A percentile compares a stretch with the other conserved stretches of the same genome.
These are phyloP conservation scores for Eupithecia insigniata DNA, from an alignment of 2,888 invertebrate genomes.

Conservation along the genomic window DNA sequence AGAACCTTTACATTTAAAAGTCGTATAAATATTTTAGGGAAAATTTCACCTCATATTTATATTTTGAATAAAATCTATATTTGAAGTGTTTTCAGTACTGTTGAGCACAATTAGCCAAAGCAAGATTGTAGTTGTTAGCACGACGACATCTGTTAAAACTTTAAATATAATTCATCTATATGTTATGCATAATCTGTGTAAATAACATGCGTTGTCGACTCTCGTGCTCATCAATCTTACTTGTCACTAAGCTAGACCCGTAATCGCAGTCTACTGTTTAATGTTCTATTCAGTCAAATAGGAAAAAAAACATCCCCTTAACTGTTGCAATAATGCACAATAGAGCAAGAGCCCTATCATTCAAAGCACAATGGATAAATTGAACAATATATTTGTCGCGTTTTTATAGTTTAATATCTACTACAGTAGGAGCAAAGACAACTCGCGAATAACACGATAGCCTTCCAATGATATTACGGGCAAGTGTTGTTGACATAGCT, in stretches of 20 bases:
- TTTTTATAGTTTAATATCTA: conserved; percentile 34
- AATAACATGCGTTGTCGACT: conserved; percentile 25
- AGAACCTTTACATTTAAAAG: conserved; percentile 9
- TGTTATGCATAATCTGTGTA: conserved; percentile 29
- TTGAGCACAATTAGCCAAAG: conserved; percentile 40
- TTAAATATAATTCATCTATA: conserved; percentile 39
- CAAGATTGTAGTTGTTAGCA: conserved; percentile 37
- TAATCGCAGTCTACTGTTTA: conserved; percentile 53
- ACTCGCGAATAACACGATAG: conserved; percentile 45
- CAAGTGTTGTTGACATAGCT: conserved; percentile 51
- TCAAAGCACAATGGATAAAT: conserved; percentile 40
- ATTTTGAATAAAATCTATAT: conserved; percentile 35
- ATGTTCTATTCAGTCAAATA: conserved; percentile 42
- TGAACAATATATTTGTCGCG: conserved; percentile 41
- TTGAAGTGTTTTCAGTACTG: conserved; percentile 44
- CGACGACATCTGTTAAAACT: conserved; percentile 38
- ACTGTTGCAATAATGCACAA: conserved; percentile 35
- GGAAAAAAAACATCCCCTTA: conserved; percentile 40
- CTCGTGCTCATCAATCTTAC: conserved; percentile 44
- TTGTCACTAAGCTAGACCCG: conserved; percentile 57
- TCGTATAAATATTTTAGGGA: conserved; percentile 21
- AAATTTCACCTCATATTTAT: conserved; percentile 35
- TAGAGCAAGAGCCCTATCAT: conserved; percentile 24
- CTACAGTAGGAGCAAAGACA: conserved; percentile 44
- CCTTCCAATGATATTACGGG: conserved; percentile 46